These are phyloP conservation scores for Eurypyga helias DNA, from an alignment of 2,113 vertebrate genomes.

Conservation along the genomic window DNA sequence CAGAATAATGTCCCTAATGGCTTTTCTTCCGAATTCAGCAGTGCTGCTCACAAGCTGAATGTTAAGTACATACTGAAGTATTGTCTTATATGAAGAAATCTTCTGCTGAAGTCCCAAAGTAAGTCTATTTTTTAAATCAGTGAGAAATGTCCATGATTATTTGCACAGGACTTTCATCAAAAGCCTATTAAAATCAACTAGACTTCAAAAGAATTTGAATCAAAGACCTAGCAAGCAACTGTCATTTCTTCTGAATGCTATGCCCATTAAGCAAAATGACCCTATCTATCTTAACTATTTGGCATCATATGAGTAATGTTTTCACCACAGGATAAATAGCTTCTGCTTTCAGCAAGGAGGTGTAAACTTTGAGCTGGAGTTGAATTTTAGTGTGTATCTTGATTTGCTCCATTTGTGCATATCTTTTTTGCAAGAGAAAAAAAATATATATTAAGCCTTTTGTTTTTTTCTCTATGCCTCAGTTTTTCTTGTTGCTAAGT, in stretches of 20 bases:
- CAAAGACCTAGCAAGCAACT: constrained; percentile 15
- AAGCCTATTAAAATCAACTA: constrained; percentile 4
- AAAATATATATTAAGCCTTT: not conserved
- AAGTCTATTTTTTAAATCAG: not conserved
- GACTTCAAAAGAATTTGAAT: constrained; percentile 26
- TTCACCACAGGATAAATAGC: not conserved
- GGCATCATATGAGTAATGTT: not conserved
- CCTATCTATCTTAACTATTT: not conserved
- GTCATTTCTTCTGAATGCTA: not conserved
- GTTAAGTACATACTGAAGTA: not conserved
- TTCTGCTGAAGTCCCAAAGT: not conserved
- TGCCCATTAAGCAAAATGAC: not conserved
- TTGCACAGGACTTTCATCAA: not conserved
- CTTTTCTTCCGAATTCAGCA: not conserved
- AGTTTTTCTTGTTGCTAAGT: not conserved
- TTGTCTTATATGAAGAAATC: not conserved
- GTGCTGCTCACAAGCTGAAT: not conserved
- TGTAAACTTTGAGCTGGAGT: not conserved
- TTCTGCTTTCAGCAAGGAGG: not conserved
- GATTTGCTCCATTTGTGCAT: not conserved
- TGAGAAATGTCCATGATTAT: not conserved
- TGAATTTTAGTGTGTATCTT: not conserved
- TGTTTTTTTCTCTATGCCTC: not conserved
- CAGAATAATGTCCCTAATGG: not conserved
- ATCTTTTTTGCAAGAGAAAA: not conserved